These are phyloP conservation scores for Epirrhoe alternata DNA, from an alignment of 2,888 invertebrate species.

Conservation along the genomic window DNA sequence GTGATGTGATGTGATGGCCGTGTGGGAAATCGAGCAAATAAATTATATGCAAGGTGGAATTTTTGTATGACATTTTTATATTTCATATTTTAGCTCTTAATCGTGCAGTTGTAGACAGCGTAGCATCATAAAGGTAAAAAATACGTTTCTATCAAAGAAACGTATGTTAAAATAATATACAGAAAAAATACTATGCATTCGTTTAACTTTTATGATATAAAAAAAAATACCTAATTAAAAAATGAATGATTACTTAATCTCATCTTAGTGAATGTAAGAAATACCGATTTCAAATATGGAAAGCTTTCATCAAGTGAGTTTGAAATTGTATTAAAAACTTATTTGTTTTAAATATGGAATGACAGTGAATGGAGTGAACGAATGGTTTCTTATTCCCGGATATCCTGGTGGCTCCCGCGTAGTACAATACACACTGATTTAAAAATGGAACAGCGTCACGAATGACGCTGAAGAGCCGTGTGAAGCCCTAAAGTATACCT, in stretches of 20 bases:
- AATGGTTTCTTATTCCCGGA: conserved; percentile 11
- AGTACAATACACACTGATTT: conserved; percentile 41
- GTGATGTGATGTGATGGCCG: conserved; percentile 6
- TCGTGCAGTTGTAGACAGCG: not conserved
- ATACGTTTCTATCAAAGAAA: too few relatives aligned
- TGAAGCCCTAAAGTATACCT: conserved; percentile 33
- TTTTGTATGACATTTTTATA: not conserved
- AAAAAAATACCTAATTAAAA: too few relatives aligned
- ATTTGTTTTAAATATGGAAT: not conserved
- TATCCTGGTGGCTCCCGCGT: conserved; percentile 9
- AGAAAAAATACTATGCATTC: too few relatives aligned
- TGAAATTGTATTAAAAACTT: too few relatives aligned
- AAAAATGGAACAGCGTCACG: conserved; percentile 52
- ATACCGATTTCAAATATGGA: too few relatives aligned
- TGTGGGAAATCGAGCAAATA: conserved; percentile 9
- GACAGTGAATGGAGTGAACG: not conserved
- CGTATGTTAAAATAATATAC: too few relatives aligned
- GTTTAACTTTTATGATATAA: too few relatives aligned
- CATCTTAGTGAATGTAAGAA: too few relatives aligned
- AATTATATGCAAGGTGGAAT: not conserved
- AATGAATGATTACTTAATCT: too few relatives aligned
- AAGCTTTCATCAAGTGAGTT: too few relatives aligned
- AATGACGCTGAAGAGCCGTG: conserved; percentile 51
- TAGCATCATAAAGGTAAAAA: not conserved
- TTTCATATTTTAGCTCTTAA: not conserved